Evolutionary conservation across 1,140 invertebrate genomes (phyloP), one percentile per base, ranked within the genome.

Genomic region (Drosophila willistoni): DNA sequence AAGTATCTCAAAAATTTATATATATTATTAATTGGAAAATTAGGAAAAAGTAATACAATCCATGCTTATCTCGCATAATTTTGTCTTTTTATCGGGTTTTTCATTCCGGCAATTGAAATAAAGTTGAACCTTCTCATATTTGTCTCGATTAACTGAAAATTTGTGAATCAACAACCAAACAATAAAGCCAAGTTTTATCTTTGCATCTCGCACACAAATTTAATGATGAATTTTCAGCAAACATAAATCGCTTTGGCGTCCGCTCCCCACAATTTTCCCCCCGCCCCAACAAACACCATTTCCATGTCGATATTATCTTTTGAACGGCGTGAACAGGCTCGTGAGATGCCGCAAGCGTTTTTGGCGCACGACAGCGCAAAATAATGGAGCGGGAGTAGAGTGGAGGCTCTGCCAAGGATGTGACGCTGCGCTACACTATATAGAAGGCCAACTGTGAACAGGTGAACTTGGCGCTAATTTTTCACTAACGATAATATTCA

Each of bases 401-500:
- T 25, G 71, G 44, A 1, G 34, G 14, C 64, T 39, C 73, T 57
- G 71, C 56, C 65, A 67, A 71, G 69, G 12, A 34, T 14, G 33
- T 39, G 29, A 19, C 44, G 44, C 7, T 29, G 29, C 29, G 29
- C 29, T 29, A 29, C 7, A 51, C n/a, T n/a, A 51, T 22, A 19
- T 12, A 51, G 44, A 22, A 22, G 44, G 44, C 44, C 44, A 54
- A 13, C 36, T 47, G 42, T 33, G 44, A 19, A 29, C 47, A n/a
- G 44, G 36, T 33, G 64, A 33, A 83, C 71, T 90, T 81, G 71
- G 75, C 77, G 86, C 84, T 89, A 89, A 89, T 89, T 89, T 87
- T 89, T 78, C 81, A 84, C 84, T 89, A 90, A 90, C 84, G 84
- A 89, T 89, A 81, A 89, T 90, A 89, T 90, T 89, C 81, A 84